Evolutionary conservation across 2,797 vertebrate genomes (phyloP).

Genomic region (Sciaenops ocellatus): DNA sequence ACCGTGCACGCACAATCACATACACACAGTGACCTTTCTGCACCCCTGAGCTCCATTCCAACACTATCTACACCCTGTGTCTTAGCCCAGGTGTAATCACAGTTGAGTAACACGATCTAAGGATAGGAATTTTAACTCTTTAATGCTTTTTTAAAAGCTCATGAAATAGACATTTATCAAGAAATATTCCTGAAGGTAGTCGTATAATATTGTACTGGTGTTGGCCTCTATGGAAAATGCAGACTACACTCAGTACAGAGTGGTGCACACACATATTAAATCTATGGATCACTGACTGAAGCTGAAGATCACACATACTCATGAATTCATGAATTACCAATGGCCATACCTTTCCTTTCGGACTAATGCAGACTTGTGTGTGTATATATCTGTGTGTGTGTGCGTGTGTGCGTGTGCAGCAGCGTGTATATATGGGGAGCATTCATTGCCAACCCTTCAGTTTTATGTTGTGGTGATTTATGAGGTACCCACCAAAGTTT

Average conservation of each 20-base stretch:
- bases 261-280: constrained; percentile 45
- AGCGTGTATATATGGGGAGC: constrained; percentile 31
- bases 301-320: constrained; percentile 59
- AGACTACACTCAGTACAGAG: constrained; percentile 18
- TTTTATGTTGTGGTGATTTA: constrained; percentile 79
- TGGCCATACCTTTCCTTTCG: constrained; percentile 44
- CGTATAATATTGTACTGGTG: constrained; percentile 18
- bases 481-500: constrained; percentile 77
- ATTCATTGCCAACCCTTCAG: constrained; percentile 69
- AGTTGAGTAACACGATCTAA: constrained; percentile 26
- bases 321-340: constrained; percentile 73
- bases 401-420: constrained; percentile 3
- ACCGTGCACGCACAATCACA: constrained; percentile 21
- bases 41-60: constrained; percentile 26
- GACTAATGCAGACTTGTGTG: constrained; percentile 31
- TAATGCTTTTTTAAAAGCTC: constrained; percentile 26
- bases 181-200: background rate
- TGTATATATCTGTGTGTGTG: background rate
- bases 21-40: constrained; percentile 49
- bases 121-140: constrained; percentile 19
- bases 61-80: constrained; percentile 22
- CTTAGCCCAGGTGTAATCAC: constrained; percentile 41
- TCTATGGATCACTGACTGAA: constrained; percentile 62
- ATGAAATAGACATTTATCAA: constrained; percentile 9
- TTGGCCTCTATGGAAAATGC: background rate